Base-by-base conservation (phyloP, 1,140 invertebrate species). In the Kradibia gibbosae region DNA sequence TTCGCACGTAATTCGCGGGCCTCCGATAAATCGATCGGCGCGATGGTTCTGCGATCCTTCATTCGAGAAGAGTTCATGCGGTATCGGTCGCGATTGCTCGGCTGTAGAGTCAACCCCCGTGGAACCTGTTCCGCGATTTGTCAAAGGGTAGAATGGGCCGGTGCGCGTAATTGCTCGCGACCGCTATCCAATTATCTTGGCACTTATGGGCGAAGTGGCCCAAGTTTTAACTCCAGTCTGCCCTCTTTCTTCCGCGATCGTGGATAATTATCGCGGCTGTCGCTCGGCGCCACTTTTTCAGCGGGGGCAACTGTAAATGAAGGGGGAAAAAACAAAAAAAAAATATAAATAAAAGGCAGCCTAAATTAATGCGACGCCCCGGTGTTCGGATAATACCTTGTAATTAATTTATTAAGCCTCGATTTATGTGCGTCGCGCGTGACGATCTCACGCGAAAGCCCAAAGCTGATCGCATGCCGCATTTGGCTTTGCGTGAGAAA, bases 101-200 rank as follows among this genome's bases (percentile, higher is more conserved):
- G 62, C 62, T 67, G 20, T 10, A 39, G 39, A 67, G 39, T 67
- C 39, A 67, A 39, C 83, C 70, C 85, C 70, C 85, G 87, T 89
- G 89, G 86, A 86, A 88, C 87, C 83, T 83, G 86, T 85, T 87
- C 75, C 57, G 67, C 79, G 87, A 89, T 89, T 88, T 90, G 88
- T 90, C 89, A 88, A 86, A 84, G 85, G 48, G 82, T 55, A 78
- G 70, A 75, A 71, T 67, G 65, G 45, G 25, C 25, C 25, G 83
- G 72, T 15, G 70, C 0, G 84, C 11, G 82, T 89, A 87, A 90
- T 89, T 89, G 86, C 83, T 39, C 82, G 62, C 36, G 74, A 73
- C 74, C 31, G 67, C 28, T 73, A 67, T 57, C 80, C 84, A 87
- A 88, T 90, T 88, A 88, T 86, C 85, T 53, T 86, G 86, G 82